Evolutionary conservation across 1,140 invertebrate species (phyloP).

Genomic region (Druon quercuslanigerum): DNA sequence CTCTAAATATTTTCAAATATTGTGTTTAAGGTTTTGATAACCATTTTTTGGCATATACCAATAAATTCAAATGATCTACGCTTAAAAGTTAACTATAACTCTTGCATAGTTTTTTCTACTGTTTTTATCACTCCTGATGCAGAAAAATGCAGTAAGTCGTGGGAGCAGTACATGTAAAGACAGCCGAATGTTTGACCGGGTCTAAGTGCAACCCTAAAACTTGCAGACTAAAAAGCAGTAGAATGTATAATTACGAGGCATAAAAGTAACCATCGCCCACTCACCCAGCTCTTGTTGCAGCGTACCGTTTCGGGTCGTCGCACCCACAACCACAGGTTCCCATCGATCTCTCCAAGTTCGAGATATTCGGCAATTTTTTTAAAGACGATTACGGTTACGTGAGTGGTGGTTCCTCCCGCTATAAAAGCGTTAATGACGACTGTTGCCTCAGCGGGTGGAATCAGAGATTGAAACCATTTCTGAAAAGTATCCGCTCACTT

Average conservation of each 20-base stretch:
- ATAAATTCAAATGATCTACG: too few relatives aligned
- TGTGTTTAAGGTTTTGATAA: too few relatives aligned
- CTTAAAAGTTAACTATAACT: too few relatives aligned
- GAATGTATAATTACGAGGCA: slow-evolving; percentile 74
- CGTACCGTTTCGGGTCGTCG: slow-evolving; percentile 55
- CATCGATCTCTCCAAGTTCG: slow-evolving; percentile 53
- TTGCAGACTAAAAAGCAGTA: slow-evolving; percentile 53
- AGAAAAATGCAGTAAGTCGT: too few relatives aligned
- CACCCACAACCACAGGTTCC: slow-evolving; percentile 56
- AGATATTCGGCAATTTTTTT: slow-evolving; percentile 52
- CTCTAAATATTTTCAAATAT: too few relatives aligned
- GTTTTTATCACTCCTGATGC: too few relatives aligned
- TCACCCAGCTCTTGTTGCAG: slow-evolving; percentile 42
- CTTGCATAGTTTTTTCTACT: too few relatives aligned
- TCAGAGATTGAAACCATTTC: slow-evolving; percentile 41
- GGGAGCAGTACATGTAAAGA: slow-evolving; percentile 51
- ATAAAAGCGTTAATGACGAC: slow-evolving; percentile 42
- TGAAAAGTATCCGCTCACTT: slow-evolving; percentile 26
- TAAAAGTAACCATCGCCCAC: slow-evolving; percentile 72
- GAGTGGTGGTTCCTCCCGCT: slow-evolving; percentile 41
- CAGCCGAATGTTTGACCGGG: slow-evolving; percentile 35
- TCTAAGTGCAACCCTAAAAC: slow-evolving; percentile 69
- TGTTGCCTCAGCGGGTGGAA: slow-evolving; percentile 46
- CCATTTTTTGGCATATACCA: too few relatives aligned
- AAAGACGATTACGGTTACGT: slow-evolving; percentile 43